Evolutionary conservation across 1,140 invertebrate species (phyloP).

Genomic region (Charaxes varanes): DNA sequence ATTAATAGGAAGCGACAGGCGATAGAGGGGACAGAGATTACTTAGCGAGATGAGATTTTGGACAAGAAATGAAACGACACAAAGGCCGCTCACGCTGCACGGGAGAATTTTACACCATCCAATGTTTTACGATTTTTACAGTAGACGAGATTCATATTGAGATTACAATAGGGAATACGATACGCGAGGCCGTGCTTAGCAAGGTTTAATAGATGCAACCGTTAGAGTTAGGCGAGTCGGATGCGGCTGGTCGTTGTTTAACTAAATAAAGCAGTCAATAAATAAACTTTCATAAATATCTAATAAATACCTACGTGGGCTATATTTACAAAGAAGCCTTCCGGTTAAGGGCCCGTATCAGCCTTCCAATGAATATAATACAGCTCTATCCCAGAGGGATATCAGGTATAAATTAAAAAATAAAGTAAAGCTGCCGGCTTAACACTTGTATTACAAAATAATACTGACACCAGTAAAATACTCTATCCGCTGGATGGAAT

Average conservation of each 20-base stretch:
- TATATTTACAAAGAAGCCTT: conserved; percentile 72
- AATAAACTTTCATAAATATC: conserved; percentile 74
- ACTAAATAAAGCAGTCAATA: conserved; percentile 74
- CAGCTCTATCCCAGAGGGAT: conserved; percentile 66
- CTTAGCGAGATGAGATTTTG: neutral
- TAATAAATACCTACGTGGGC: conserved; percentile 73
- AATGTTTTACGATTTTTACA: conserved; percentile 67
- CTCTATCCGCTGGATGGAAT: conserved; percentile 64
- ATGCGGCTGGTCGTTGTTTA: conserved; percentile 50
- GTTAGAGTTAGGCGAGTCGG: conserved; percentile 55
- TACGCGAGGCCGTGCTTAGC: conserved; percentile 63
- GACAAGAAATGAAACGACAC: conserved; percentile 3
- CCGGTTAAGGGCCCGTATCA: conserved; percentile 55
- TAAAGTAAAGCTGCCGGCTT: conserved; percentile 72
- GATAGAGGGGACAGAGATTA: neutral
- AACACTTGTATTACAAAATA: conserved; percentile 70
- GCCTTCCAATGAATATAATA: conserved; percentile 70
- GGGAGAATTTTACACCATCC: conserved; percentile 57
- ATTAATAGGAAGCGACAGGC: neutral
- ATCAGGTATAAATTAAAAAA: conserved; percentile 71
- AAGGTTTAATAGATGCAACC: conserved; percentile 66
- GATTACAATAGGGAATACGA: conserved; percentile 58
- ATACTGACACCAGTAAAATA: conserved; percentile 71
- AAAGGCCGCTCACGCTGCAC: conserved; percentile 28
- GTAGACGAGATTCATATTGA: conserved; percentile 66